Evolutionary conservation across 35 echinoderm and acorn worm genomes (phyloP).

Genomic region (Patiria miniata): DNA sequence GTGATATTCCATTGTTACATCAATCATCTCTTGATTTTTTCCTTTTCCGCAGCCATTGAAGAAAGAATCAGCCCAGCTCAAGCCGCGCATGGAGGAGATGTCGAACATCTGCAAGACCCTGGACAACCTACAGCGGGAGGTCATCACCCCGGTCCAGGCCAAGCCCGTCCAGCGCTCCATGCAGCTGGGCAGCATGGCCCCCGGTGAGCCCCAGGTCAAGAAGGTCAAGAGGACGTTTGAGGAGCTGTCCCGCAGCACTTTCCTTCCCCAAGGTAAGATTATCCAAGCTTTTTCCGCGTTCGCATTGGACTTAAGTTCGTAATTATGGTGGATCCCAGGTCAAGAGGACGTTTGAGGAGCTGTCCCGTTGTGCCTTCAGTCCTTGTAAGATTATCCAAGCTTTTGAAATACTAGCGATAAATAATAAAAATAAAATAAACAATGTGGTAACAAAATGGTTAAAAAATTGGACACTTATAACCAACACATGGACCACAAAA

Average conservation of each 20-base stretch:
- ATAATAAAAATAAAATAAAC: too few species aligned
- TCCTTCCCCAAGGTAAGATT: conserved; percentile 66
- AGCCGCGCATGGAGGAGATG: conserved; percentile 78
- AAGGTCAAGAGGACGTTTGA: conserved; percentile 73
- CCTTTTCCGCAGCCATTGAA: conserved; percentile 70
- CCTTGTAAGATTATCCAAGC: too few species aligned
- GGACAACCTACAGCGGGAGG: conserved; percentile 63
- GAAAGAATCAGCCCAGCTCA: conserved; percentile 56
- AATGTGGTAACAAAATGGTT: too few species aligned
- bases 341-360: conserved; percentile 68
- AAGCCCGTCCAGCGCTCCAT: conserved; percentile 72
- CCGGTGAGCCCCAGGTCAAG: conserved; percentile 43
- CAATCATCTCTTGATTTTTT: background rate
- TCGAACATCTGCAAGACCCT: conserved; percentile 53
- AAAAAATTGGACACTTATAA: too few species aligned
- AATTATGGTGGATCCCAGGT: background rate
- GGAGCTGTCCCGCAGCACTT: conserved; percentile 64
- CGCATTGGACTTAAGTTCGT: background rate
- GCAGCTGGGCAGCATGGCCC: conserved; percentile 40
- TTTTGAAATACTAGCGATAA: too few species aligned
- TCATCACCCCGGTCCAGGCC: conserved; percentile 63
- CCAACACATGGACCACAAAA: too few species aligned
- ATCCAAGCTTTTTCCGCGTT: background rate
- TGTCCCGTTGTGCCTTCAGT: conserved; percentile 55
- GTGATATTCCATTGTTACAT: too few species aligned